Conservation (phyloP, 2,797 vertebrate genomes). For the Mareca penelope region DNA sequence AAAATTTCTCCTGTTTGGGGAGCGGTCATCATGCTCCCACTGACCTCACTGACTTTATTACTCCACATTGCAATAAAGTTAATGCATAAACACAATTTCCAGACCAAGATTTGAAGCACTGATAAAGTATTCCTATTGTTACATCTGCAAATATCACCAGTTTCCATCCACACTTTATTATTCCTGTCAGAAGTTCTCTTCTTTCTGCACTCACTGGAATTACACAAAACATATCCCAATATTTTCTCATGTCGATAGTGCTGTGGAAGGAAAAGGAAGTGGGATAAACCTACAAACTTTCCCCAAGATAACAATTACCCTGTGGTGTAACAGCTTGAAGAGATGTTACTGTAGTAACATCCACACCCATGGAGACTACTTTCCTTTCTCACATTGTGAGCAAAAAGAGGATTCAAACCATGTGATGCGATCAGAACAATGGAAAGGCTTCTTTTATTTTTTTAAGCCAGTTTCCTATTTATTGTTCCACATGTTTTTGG, state of each 20-base stretch:
- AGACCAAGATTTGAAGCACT: neutral
- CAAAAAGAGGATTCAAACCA: neutral
- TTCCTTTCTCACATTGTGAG: neutral
- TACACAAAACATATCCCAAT: neutral
- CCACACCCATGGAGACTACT: neutral
- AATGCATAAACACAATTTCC: neutral
- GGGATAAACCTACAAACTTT: neutral
- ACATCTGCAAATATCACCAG: neutral
- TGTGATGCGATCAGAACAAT: fast-evolving
- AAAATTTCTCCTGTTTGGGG: neutral
- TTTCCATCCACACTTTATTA: neutral
- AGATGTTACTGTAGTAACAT: neutral
- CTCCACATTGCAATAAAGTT: neutral
- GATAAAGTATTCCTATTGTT: neutral
- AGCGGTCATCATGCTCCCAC: neutral
- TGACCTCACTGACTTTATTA: neutral
- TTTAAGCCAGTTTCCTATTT: neutral
- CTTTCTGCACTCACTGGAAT: neutral
- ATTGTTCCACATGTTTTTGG: neutral
- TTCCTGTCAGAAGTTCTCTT: neutral
- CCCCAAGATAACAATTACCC: too few relatives aligned
- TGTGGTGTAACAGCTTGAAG: neutral
- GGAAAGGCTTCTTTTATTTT: neutral
- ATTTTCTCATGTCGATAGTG: neutral
- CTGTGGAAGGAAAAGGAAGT: neutral